A percentile compares a stretch with the other conserved stretches of the same genome.
phyloP scores from a whole-genome alignment of 2,113 vertebrate species.

The Acrocephalus arundinaceus region DNA sequence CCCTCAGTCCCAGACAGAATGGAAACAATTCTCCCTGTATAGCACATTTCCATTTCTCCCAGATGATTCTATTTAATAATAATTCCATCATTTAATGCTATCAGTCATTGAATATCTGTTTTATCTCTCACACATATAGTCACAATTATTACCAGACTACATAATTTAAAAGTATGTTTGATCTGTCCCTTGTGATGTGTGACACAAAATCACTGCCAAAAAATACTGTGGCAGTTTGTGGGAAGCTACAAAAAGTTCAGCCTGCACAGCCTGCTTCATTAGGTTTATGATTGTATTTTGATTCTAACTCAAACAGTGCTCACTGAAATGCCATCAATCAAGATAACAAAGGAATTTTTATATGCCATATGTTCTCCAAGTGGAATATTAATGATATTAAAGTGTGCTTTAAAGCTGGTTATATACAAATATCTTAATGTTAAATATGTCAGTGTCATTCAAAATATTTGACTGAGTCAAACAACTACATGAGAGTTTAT shows the following conservation, averaged over 20 bases:
- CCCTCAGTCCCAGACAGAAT: not conserved
- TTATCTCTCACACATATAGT: not conserved
- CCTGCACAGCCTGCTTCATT: not conserved
- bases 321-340: slow-evolving; percentile 39
- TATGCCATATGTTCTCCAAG: slow-evolving; percentile 17
- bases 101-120: not conserved
- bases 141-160: not conserved
- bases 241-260: slow-evolving; percentile 5
- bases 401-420: not conserved
- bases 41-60: not conserved
- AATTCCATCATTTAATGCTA: not conserved
- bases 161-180: not conserved
- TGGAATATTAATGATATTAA: slow-evolving; percentile 48
- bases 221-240: slow-evolving; percentile 8
- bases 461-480: slow-evolving; percentile 4
- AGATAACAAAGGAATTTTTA: slow-evolving; percentile 34
- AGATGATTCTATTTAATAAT: not conserved
- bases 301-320: slow-evolving; percentile 17
- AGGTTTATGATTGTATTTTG: slow-evolving; percentile 24
- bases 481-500: not conserved
- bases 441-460: not conserved
- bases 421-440: not conserved
- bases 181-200: not conserved
- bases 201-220: not conserved
- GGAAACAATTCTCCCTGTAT: not conserved